phyloP scores from a whole-genome alignment of 2,113 vertebrate species.

The Ancistrus triradiatus region DNA sequence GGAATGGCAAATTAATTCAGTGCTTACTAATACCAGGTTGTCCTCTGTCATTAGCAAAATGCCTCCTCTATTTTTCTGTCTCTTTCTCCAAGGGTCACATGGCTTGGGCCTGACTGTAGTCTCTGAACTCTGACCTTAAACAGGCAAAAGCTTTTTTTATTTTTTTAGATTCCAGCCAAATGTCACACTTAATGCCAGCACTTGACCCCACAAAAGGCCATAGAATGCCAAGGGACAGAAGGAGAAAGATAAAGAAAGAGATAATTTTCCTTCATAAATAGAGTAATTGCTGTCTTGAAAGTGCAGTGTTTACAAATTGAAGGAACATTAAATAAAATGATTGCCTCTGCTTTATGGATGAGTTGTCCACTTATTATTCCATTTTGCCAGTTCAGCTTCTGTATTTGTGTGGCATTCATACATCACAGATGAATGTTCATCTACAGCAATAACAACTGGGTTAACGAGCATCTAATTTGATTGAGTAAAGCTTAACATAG shows the following conservation, averaged over 20 bases:
- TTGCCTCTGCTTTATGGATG: conserved; percentile 24
- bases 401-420: not conserved
- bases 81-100: conserved; percentile 38
- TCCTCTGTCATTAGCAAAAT: conserved; percentile 24
- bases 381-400: not conserved
- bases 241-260: conserved; percentile 32
- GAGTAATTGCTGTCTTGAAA: conserved; percentile 44
- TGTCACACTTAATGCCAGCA: conserved; percentile 64
- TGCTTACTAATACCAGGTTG: conserved; percentile 1
- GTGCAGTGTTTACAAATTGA: conserved; percentile 30
- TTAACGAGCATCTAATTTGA: not conserved
- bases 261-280: conserved; percentile 45
- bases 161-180: conserved; percentile 54
- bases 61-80: conserved; percentile 2
- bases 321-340: conserved; percentile 35
- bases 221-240: conserved; percentile 44
- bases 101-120: conserved; percentile 43
- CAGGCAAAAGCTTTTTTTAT: conserved; percentile 34
- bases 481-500: conserved; percentile 1
- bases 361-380: conserved; percentile 24
- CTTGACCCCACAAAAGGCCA: conserved; percentile 49
- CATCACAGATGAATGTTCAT: not conserved
- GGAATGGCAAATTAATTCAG: conserved; percentile 3
- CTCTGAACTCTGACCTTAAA: conserved; percentile 56
- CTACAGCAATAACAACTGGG: not conserved